A percentile compares a stretch with the other conserved stretches of the same genome.
Evolutionary conservation across 2,888 invertebrate species (phyloP).

Genomic region (Dynastes maya): DNA sequence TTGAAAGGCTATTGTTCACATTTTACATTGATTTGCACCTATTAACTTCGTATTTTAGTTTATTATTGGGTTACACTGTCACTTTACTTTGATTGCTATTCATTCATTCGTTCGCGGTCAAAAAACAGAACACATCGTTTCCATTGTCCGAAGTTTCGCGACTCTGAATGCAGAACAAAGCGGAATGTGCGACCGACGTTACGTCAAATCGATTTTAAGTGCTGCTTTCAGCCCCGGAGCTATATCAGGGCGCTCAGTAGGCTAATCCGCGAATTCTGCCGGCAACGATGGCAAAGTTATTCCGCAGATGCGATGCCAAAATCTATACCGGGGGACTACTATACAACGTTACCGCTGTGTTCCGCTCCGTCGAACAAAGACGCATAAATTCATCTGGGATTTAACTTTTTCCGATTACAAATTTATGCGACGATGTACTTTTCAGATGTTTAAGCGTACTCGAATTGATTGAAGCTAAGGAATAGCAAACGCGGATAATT

Average conservation of each 20-base stretch:
- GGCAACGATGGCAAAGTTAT: conserved; percentile 1
- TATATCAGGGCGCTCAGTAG: conserved; percentile 24
- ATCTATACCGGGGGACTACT: conserved; percentile 13
- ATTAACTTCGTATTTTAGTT: no score
- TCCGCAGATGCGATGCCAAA: conserved; percentile 32
- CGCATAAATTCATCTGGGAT: conserved; percentile 18
- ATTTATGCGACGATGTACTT: conserved; percentile 5
- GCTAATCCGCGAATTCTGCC: conserved; percentile 33
- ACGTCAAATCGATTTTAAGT: conserved; percentile 39
- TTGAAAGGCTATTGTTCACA: no score
- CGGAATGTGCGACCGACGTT: conserved; percentile 15
- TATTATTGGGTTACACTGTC: no score
- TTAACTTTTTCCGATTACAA: conserved; percentile 22
- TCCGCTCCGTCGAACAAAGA: conserved; percentile 6
- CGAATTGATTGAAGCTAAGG: no score
- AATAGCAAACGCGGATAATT: no score
- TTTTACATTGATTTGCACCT: no score
- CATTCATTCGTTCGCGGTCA: neutral
- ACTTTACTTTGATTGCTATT: neutral
- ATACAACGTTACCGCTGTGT: neutral
- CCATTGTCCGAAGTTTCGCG: neutral
- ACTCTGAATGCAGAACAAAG: neutral
- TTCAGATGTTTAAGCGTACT: neutral
- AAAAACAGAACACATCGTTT: conserved; percentile 8
- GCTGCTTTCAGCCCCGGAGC: conserved; percentile 18